Conservation (phyloP, 2,888 invertebrate species). For the Bibio marci region DNA sequence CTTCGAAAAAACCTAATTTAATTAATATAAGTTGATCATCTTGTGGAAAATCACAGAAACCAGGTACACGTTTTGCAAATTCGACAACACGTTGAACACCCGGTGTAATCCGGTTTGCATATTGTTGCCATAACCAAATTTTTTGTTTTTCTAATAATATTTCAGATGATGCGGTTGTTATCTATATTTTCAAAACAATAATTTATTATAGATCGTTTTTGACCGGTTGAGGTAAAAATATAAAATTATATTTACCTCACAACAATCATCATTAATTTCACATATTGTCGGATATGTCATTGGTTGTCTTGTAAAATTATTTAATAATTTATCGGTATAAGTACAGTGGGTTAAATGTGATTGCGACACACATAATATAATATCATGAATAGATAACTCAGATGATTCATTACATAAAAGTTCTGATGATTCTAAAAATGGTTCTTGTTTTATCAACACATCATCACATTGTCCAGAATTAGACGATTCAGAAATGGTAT, state of each 20-base stretch:
- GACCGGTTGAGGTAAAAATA: too few relatives aligned
- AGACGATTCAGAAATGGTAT: conserved; percentile 7
- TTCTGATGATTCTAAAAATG: too few relatives aligned
- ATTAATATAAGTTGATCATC: conserved; percentile 94
- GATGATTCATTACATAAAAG: conserved; percentile 29
- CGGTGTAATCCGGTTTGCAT: conserved; percentile 73
- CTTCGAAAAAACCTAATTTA: conserved; percentile 92
- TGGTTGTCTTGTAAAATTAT: conserved; percentile 50
- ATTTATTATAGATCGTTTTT: too few relatives aligned
- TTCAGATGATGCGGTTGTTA: conserved; percentile 42
- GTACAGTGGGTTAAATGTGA: conserved; percentile 80
- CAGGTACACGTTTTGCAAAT: conserved; percentile 88
- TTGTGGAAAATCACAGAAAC: conserved; percentile 77
- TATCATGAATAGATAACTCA: conserved; percentile 56
- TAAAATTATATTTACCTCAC: conserved; percentile 4
- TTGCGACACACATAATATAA: conserved; percentile 60
- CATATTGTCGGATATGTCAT: conserved; percentile 20
- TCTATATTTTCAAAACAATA: too few relatives aligned
- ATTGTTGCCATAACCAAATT: conserved; percentile 76
- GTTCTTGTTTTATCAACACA: too few relatives aligned
- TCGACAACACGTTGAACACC: conserved; percentile 88
- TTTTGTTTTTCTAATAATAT: conserved; percentile 52
- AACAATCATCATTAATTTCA: not conserved
- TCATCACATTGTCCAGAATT: too few relatives aligned
- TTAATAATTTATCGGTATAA: conserved; percentile 70